These are phyloP conservation scores for Sminthurides aquaticus DNA, from an alignment of 2,888 invertebrate genomes.

Conservation along the genomic window DNA sequence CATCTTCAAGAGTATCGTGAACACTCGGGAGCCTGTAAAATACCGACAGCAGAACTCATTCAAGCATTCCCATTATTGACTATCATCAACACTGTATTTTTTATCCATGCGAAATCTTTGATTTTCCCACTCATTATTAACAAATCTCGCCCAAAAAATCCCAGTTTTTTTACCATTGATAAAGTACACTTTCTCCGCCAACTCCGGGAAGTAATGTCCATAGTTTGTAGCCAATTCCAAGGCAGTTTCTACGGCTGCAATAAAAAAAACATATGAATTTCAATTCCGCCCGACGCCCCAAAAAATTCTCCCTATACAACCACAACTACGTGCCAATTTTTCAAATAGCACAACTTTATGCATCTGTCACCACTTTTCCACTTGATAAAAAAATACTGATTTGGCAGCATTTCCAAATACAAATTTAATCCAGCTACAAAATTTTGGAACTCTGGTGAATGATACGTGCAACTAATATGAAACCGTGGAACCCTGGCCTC, in stretches of 20 bases:
- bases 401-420: not conserved
- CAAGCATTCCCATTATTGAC: not conserved
- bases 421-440: not conserved
- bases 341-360: no score
- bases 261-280: no score
- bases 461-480: no score
- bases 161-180: slow-evolving; percentile 9
- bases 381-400: no score
- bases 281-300: no score
- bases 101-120: not conserved
- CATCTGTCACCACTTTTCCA: no score
- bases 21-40: slow-evolving; percentile 14
- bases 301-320: no score
- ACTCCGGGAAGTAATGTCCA: slow-evolving; percentile 17
- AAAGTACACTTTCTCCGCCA: slow-evolving; percentile 19
- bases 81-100: not conserved
- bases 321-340: no score
- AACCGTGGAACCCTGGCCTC: no score
- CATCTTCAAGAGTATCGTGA: slow-evolving; percentile 19
- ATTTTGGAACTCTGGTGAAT: no score
- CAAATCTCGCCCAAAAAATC: not conserved
- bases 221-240: slow-evolving; percentile 18
- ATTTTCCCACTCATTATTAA: not conserved
- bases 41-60: not conserved
- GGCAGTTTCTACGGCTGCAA: slow-evolving; percentile 13